Evolutionary conservation across 2,888 invertebrate species (phyloP), one percentile per base, ranked within the genome.

Genomic region (Lycaena phlaeas): DNA sequence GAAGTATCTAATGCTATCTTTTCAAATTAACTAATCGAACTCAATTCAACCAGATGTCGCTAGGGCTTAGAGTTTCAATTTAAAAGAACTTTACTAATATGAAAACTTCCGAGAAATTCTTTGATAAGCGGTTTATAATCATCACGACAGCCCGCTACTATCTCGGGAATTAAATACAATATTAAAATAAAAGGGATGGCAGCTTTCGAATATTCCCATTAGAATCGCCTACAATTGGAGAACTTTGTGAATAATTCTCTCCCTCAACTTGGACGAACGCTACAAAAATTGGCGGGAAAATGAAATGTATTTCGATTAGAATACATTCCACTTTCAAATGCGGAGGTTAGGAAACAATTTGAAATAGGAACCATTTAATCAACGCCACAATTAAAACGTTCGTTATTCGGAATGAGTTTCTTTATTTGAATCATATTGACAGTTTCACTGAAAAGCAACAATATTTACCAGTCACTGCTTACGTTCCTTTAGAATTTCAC

Each of bases 41-140:
- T 38, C 38, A 38, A 28, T 22, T 9, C 22, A 6, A 22, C 34
- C 18, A 34, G 18, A 34, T 34, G 34, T 34, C 22, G 12, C 34
- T 18, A 34, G 18, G 12, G 17, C 7, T 22, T 12, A 6, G 11
- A 30, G 26, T 39, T 39, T 14, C 53, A 52, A 59, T 57, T 57
- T 49, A 50, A 45, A 42, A 59, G 78, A 78, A 64, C 77, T 77
- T 72, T 77, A 75, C 68, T 68, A 56, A 54, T 57, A 57, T 57
- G 59, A 60, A 67, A 73, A 72, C 68, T 70, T 58, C 39, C 46
- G 37, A 40, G 50, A 54, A 64, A 70, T 68, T 65, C 70, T 73
- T 74, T 66, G 73, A 75, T 77, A 75, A 77, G 71, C 70, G 68
- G 76, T 79, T 78, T 74, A 70, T 72, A 75, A 77, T 76, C 73